Conservation (phyloP, 2,888 invertebrate species). For the Tanytarsus gracilentus region DNA sequence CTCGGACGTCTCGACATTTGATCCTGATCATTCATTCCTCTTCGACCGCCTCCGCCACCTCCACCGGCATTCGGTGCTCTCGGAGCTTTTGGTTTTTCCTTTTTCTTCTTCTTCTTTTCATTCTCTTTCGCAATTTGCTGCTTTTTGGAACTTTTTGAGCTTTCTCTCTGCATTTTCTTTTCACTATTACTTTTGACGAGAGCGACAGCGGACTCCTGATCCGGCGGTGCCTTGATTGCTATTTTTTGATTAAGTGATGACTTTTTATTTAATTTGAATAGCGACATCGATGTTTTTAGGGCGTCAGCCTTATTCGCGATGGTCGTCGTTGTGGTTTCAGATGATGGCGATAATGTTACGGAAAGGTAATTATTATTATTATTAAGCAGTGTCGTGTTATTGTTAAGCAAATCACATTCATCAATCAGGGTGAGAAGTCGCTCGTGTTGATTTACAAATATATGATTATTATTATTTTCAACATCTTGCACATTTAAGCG, state of each 20-base stretch:
- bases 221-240: too few species aligned
- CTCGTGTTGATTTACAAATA: slow-evolving; percentile 32
- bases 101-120: slow-evolving; percentile 28
- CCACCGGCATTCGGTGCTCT: slow-evolving; percentile 15
- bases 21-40: slow-evolving; percentile 10
- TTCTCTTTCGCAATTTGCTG: slow-evolving; percentile 10
- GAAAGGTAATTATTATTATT: slow-evolving; percentile 14
- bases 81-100: slow-evolving; percentile 33
- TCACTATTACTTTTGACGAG: not conserved
- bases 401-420: slow-evolving; percentile 17
- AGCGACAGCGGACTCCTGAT: not conserved
- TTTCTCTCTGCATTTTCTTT: slow-evolving; percentile 3
- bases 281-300: not conserved
- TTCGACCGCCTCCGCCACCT: not conserved
- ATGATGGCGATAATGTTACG: not conserved
- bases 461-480: slow-evolving; percentile 32
- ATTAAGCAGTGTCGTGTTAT: slow-evolving; percentile 10
- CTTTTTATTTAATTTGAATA: not conserved
- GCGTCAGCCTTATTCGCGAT: not conserved
- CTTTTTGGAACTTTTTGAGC: not conserved
- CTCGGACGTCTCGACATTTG: slow-evolving; percentile 14
- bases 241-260: not conserved
- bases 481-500: slow-evolving; percentile 5
- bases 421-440: not conserved
- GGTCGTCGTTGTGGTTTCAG: not conserved